These are phyloP conservation scores for Semaprochilodus insignis DNA, from an alignment of 2,797 vertebrate species.

Conservation along the genomic window DNA sequence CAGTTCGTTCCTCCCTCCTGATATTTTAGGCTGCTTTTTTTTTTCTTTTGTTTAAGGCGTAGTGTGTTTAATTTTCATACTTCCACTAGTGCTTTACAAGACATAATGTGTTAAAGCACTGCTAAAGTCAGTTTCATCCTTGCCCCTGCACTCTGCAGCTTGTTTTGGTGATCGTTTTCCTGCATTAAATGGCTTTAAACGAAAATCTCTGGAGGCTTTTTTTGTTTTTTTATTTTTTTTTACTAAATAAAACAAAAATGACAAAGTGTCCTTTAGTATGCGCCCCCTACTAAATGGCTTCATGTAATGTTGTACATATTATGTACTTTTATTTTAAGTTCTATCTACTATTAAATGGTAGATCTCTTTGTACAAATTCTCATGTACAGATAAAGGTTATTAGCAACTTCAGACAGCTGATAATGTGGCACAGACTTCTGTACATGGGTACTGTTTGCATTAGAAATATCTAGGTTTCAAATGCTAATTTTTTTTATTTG, in stretches of 20 bases:
- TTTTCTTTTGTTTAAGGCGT: conserved; percentile 20
- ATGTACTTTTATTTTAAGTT: conserved; percentile 95
- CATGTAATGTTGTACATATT: conserved; percentile 96
- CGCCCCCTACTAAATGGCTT: conserved; percentile 86
- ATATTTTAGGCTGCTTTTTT: conserved; percentile 21
- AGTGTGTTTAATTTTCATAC: conserved; percentile 34
- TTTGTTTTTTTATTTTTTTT: conserved; percentile 31
- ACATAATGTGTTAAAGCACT: conserved; percentile 42
- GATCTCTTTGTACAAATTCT: conserved; percentile 98
- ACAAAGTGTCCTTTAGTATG: conserved; percentile 93
- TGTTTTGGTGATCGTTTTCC: conserved; percentile 75
- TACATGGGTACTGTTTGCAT: conserved; percentile 83
- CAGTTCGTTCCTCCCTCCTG: conserved; percentile 47
- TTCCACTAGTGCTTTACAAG: conserved; percentile 30
- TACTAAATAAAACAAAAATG: conserved; percentile 73
- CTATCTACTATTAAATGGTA: conserved; percentile 84
- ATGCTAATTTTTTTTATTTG: conserved; percentile 74
- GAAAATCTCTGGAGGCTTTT: conserved; percentile 75
- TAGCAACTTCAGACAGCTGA: conserved; percentile 87
- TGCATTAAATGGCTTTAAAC: conserved; percentile 83
- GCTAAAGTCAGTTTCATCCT: conserved; percentile 30
- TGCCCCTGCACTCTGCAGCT: conserved; percentile 43
- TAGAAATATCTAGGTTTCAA: conserved; percentile 79
- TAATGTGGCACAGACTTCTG: conserved; percentile 88
- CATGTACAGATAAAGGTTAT: conserved; percentile 94